Conservation (phyloP, 2,888 invertebrate species). For the Ophioninae sp. region DNA sequence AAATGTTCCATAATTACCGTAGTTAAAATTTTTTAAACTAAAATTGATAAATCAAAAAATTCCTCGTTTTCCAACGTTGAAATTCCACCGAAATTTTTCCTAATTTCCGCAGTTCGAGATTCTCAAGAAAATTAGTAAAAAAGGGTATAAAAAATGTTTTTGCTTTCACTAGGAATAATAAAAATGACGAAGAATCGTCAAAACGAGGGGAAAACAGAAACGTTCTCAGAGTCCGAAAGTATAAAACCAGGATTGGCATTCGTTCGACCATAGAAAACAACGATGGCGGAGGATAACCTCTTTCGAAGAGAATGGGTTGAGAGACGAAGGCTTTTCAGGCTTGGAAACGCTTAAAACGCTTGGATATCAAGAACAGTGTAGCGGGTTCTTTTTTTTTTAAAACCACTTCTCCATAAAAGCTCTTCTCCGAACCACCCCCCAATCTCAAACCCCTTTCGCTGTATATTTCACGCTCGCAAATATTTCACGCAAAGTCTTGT, state of each 20-base stretch:
- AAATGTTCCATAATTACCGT: no score
- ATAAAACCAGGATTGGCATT: not conserved
- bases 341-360: slow-evolving; percentile 16
- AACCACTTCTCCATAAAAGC: slow-evolving; percentile 24
- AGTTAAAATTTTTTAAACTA: no score
- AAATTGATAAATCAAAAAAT: no score
- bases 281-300: slow-evolving; percentile 5
- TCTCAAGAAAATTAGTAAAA: no score
- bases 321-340: slow-evolving; percentile 5
- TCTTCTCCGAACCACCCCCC: not conserved
- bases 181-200: no score
- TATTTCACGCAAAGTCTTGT: slow-evolving; percentile 70
- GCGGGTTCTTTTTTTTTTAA: not conserved
- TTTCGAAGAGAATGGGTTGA: slow-evolving; percentile 3
- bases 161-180: no score
- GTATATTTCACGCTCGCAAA: slow-evolving; percentile 60
- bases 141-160: no score
- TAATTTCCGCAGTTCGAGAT: no score
- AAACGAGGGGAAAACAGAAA: not conserved
- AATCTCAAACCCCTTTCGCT: no score
- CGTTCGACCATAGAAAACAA: slow-evolving; percentile 8
- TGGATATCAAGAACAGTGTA: not conserved
- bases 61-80: no score
- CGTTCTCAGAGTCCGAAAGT: not conserved
- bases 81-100: no score